Base-by-base conservation (phyloP, 2,797 vertebrate species). In the Hapalemur alaotrensis region DNA sequence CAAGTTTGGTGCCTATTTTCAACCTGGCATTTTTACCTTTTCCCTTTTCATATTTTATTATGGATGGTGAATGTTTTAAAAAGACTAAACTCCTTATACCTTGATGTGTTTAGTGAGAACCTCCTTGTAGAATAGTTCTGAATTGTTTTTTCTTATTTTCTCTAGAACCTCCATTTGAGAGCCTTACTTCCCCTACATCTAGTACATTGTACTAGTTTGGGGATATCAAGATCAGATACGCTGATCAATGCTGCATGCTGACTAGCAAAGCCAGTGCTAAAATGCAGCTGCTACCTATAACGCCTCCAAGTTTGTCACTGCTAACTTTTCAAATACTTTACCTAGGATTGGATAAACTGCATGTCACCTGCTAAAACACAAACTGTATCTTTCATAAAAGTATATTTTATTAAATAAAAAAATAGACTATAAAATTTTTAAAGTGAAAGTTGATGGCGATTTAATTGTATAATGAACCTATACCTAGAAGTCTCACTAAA, bases 371-470 rank as follows among this genome's bases (percentile, higher is more conserved):
- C 23, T 91, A 87, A 92, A 41, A 65, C 38, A 13, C 8, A 82
- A 43, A 57, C 11, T 38, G 13, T 32, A 59, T 85, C 52, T 54
- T 83, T 67, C 41, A 32, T 69, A 46, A 69, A 91, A 73, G 32
- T 41, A n/a, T 20, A 30, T 15, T 30, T 50, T 59, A 28, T 61
- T 80, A 81, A 82, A 54, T 73, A 63, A 61, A 86, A 89, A 61
- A 67, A 38, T 20, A 32, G 67, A 78, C 17, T 59, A 54, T 89
- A 61, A 86, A 57, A 15, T 61, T 57, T 91, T 32, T 46, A 59
- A 76, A 86, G 82, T 59, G 15, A 94, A 86, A 76, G 76, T 46
- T 87, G 30, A 67, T 41, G 22, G 61, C 9, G 32, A 85, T 65
- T 88, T 94, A 50, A 84, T 48, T 86, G 85, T 46, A 43, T 61